These are phyloP conservation scores for Heteropelma amictum DNA, from an alignment of 2,888 invertebrate species.

Conservation along the genomic window DNA sequence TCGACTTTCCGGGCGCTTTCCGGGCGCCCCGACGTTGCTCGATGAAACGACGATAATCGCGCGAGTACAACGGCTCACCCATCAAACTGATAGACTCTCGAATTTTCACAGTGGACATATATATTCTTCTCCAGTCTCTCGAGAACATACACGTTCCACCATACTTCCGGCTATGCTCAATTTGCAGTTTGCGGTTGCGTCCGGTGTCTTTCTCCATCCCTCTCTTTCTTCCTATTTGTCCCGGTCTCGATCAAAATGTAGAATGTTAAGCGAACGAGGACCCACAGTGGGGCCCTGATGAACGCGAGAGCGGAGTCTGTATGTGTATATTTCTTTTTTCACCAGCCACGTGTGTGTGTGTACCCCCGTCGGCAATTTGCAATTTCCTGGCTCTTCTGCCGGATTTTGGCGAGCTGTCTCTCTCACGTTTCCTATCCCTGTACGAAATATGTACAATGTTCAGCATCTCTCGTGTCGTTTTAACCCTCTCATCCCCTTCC, in stretches of 20 bases:
- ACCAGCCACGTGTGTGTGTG: slow-evolving; percentile 56
- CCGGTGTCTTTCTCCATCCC: slow-evolving; percentile 20
- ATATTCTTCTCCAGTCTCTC: too few relatives aligned
- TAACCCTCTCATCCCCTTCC: slow-evolving; percentile 33
- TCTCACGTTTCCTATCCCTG: slow-evolving; percentile 9
- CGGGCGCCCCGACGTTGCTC: too few relatives aligned
- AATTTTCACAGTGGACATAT: too few relatives aligned
- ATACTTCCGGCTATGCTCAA: slow-evolving; percentile 68
- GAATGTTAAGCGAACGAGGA: slow-evolving; percentile 34
- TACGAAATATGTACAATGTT: slow-evolving; percentile 12
- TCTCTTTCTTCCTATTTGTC: slow-evolving; percentile 28
- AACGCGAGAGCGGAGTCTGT: slow-evolving; percentile 6
- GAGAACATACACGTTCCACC: too few relatives aligned
- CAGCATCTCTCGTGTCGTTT: slow-evolving; percentile 19
- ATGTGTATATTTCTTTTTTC: too few relatives aligned
- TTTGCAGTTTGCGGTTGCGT: slow-evolving; percentile 64
- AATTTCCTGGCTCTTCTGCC: slow-evolving; percentile 72
- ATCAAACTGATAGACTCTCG: slow-evolving; percentile 54
- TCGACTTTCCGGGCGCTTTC: too few relatives aligned
- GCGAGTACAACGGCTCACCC: too few relatives aligned
- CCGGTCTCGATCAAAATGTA: slow-evolving; percentile 37
- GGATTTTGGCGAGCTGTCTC: slow-evolving; percentile 29
- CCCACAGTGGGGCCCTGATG: slow-evolving; percentile 18
- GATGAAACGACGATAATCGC: too few relatives aligned
- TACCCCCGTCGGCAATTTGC: slow-evolving; percentile 71